Evolutionary conservation across 2,113 vertebrate species (phyloP).

Genomic region (Boulengeromyrus knoepffleri): DNA sequence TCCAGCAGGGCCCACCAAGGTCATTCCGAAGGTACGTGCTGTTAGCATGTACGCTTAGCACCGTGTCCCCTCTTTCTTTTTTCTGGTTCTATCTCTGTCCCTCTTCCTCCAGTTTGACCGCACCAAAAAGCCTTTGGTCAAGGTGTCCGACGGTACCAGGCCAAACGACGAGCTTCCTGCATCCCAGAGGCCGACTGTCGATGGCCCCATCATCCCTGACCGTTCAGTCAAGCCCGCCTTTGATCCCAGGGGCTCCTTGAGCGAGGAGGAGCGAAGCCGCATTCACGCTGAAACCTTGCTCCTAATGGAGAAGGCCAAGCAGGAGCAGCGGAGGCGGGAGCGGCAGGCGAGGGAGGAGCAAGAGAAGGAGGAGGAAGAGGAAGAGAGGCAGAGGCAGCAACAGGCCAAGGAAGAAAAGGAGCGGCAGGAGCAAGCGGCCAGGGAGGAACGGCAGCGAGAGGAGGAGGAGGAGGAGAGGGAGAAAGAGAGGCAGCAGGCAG

Average conservation of each 20-base stretch:
- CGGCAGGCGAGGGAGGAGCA: slow-evolving; percentile 41
- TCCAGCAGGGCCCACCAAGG: slow-evolving; percentile 53
- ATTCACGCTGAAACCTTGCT: slow-evolving; percentile 63
- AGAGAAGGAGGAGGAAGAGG: slow-evolving; percentile 43
- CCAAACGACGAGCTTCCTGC: slow-evolving; percentile 50
- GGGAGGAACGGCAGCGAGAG: slow-evolving; percentile 38
- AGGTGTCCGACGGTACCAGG: slow-evolving; percentile 49
- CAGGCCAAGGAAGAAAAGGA: slow-evolving; percentile 46
- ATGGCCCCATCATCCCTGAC: slow-evolving; percentile 67
- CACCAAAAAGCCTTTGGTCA: slow-evolving; percentile 76
- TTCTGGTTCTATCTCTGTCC: neutral
- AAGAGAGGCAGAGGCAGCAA: slow-evolving; percentile 46
- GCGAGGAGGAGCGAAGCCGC: slow-evolving; percentile 71
- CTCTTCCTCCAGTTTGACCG: slow-evolving; percentile 76
- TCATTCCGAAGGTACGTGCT: slow-evolving; percentile 73
- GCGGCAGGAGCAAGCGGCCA: slow-evolving; percentile 51
- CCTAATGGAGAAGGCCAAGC: slow-evolving; percentile 64
- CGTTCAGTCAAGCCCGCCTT: slow-evolving; percentile 72
- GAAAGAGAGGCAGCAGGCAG: slow-evolving; percentile 31
- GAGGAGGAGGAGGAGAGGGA: slow-evolving; percentile 19
- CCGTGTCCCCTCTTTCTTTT: neutral
- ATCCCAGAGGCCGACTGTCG: slow-evolving; percentile 52
- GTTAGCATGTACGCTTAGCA: neutral
- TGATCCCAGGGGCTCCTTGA: slow-evolving; percentile 40
- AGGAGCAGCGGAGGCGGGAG: slow-evolving; percentile 58